Evolutionary conservation across 2,113 vertebrate genomes (phyloP).

Genomic region (Lampris megalopsis): DNA sequence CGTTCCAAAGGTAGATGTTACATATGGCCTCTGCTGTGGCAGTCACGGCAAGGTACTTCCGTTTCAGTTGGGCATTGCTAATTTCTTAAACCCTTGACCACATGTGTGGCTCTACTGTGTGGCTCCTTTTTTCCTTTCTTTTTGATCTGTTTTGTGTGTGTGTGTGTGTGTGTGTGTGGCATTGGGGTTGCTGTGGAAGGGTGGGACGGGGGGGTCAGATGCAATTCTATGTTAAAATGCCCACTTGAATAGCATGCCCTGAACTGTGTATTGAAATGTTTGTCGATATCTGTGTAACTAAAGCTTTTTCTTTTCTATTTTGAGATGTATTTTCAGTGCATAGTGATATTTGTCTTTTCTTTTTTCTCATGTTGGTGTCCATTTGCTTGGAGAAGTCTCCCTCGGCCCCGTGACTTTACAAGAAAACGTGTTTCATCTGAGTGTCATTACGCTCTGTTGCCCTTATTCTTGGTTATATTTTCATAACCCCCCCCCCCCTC

Average conservation of each 20-base stretch:
- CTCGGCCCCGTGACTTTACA: too few species aligned
- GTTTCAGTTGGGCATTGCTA: constrained; percentile 86
- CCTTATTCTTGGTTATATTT: too few species aligned
- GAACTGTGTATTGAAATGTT: constrained; percentile 41
- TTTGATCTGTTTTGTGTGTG: constrained; percentile 65
- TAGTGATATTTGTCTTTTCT: neutral
- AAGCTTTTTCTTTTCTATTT: constrained; percentile 7
- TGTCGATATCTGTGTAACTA: constrained; percentile 5
- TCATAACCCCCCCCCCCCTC: too few species aligned
- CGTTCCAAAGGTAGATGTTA: constrained; percentile 83
- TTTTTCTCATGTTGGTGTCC: neutral
- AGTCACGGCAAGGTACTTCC: constrained; percentile 83
- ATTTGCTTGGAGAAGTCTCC: too few species aligned
- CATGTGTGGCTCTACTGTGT: constrained; percentile 71
- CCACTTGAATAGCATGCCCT: constrained; percentile 58
- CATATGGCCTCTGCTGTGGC: constrained; percentile 82
- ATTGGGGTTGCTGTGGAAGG: too few species aligned
- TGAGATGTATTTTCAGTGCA: neutral
- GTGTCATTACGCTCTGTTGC: too few species aligned
- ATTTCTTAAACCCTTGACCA: constrained; percentile 83
- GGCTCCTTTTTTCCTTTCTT: constrained; percentile 62
- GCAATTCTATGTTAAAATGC: constrained; percentile 78
- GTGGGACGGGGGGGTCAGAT: constrained; percentile 14
- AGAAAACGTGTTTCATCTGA: too few species aligned
- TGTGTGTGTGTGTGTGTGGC: too few species aligned